Conservation (phyloP, 30 jellyfish, hydroid and myxozoan species). For the Hydra vulgaris region DNA sequence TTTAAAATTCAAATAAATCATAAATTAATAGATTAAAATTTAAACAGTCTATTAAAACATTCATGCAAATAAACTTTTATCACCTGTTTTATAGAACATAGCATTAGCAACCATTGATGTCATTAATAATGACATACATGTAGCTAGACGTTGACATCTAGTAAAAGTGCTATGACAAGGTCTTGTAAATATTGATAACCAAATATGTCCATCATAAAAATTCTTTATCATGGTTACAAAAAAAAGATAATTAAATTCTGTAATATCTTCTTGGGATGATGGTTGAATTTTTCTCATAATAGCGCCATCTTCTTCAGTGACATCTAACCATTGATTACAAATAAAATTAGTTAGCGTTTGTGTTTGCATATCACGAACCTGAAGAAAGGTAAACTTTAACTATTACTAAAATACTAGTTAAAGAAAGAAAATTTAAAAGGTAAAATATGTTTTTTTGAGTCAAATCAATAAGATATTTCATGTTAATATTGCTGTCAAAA, state of each 20-base stretch:
- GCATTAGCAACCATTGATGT: conserved; percentile 92
- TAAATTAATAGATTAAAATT: too few species aligned
- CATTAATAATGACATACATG: conserved; percentile 64
- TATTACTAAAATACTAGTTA: too few species aligned
- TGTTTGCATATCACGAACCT: conserved; percentile 53
- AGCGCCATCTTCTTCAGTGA: conserved; percentile 86
- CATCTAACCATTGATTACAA: conserved; percentile 91
- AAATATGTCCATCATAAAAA: conserved; percentile 80
- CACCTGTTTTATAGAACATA: conserved; percentile 67
- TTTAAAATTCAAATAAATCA: too few species aligned
- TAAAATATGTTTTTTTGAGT: too few species aligned
- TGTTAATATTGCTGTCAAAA: too few species aligned
- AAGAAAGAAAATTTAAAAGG: too few species aligned
- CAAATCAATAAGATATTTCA: too few species aligned
- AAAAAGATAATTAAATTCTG: conserved; percentile 69
- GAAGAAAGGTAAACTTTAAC: background rate
- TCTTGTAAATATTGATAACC: conserved; percentile 89
- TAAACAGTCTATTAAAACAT: too few species aligned
- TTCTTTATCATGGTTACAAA: conserved; percentile 74
- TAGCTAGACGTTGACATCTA: conserved; percentile 70
- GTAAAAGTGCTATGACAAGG: conserved; percentile 88
- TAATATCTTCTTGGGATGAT: conserved; percentile 58
- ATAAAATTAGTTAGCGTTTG: conserved; percentile 50
- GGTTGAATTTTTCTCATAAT: conserved; percentile 48
- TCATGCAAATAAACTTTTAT: too few species aligned